Percentiles rank a stretch among this genome's conserved stretches.
Evolutionary conservation across 2,888 invertebrate genomes (phyloP).

Genomic region (Heteromyza rotundicornis): DNA sequence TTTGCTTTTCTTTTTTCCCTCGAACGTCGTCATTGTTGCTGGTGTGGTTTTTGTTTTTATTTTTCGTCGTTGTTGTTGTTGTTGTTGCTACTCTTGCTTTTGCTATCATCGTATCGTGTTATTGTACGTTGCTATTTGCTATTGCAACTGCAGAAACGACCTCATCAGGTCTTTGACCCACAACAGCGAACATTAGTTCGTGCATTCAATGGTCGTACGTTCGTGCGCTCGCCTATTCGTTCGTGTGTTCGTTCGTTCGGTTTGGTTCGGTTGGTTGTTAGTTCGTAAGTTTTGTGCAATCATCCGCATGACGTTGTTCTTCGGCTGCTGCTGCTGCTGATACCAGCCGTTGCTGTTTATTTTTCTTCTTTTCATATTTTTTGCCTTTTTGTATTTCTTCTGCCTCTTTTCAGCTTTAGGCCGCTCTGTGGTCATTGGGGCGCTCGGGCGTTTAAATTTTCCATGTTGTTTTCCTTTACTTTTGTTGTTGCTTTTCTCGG

Average conservation of each 20-base stretch:
- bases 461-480: constrained; percentile 18
- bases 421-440: no score
- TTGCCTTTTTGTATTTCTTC: constrained; percentile 33
- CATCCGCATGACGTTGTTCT: no score
- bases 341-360: no score
- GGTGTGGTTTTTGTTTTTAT: background rate
- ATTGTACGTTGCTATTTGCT: constrained; percentile 55
- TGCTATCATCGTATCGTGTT: constrained; percentile 42
- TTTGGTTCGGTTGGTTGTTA: no score
- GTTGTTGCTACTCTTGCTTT: constrained; percentile 13
- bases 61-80: background rate
- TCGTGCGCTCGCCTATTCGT: constrained; percentile 24
- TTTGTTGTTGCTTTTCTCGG: constrained; percentile 19
- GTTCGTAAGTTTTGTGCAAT: no score
- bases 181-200: constrained; percentile 30
- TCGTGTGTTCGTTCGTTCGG: no score
- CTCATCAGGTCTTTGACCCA: constrained; percentile 63
- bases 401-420: no score
- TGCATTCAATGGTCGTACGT: background rate
- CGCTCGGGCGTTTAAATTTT: no score
- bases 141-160: constrained; percentile 59
- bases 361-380: constrained; percentile 22
- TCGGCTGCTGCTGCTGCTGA: no score
- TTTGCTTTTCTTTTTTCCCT: background rate
- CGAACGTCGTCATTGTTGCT: background rate